phyloP scores from a whole-genome alignment of 2,113 vertebrate genomes.

The Cheirogaleus medius region DNA sequence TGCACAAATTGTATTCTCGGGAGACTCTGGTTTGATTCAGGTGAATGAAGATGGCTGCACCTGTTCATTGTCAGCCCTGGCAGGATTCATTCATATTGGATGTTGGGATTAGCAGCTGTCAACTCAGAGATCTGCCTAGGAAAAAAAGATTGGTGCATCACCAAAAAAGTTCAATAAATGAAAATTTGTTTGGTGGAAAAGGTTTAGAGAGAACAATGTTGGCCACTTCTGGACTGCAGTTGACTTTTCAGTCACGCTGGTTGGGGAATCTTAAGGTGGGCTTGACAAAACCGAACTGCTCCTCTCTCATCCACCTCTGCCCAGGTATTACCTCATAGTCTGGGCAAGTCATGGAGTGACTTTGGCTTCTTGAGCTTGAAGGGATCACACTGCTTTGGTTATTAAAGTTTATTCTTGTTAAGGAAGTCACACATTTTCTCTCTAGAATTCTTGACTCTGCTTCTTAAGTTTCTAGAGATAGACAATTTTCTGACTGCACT shows the following conservation, averaged over 20 bases:
- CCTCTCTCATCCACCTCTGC: neutral
- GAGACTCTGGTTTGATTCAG: slow-evolving; percentile 38
- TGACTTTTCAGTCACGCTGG: neutral
- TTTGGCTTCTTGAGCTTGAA: neutral
- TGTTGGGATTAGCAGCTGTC: neutral
- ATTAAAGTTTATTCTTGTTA: neutral
- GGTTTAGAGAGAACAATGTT: neutral
- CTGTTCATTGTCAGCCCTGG: slow-evolving; percentile 30
- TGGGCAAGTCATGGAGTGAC: neutral
- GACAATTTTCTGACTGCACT: neutral
- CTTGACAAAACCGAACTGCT: neutral
- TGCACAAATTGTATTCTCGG: neutral
- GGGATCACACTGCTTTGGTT: neutral
- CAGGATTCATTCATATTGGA: neutral
- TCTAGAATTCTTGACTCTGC: neutral
- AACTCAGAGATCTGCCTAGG: neutral
- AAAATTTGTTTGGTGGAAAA: neutral
- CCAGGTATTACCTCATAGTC: neutral
- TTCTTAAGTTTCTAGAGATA: neutral
- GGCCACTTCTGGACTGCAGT: neutral
- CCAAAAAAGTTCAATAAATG: neutral
- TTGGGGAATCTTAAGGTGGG: neutral
- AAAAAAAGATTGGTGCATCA: neutral
- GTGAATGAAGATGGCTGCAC: slow-evolving; percentile 39
- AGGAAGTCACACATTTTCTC: neutral